Evolutionary conservation across 2,888 invertebrate species (phyloP).

Genomic region (Saturnia japonica): DNA sequence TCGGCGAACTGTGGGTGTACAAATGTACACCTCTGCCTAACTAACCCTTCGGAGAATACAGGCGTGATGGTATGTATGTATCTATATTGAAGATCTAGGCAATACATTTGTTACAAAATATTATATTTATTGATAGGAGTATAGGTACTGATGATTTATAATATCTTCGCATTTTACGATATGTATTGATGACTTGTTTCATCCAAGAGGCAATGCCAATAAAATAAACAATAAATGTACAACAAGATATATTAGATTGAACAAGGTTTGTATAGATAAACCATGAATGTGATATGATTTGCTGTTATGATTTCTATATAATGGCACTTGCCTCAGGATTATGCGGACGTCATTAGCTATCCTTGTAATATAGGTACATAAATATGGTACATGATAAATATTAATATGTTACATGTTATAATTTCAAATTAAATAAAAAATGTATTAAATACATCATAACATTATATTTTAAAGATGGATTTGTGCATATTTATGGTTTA

Average conservation of each 20-base stretch:
- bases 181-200: slow-evolving; percentile 53
- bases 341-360: background rate
- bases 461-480: no score
- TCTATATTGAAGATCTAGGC: background rate
- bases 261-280: slow-evolving; percentile 39
- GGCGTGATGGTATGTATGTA: no score
- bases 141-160: slow-evolving; percentile 48
- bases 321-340: slow-evolving; percentile 36
- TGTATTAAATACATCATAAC: no score
- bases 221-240: slow-evolving; percentile 55
- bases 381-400: background rate
- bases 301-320: slow-evolving; percentile 46
- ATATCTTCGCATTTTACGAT: slow-evolving; percentile 48
- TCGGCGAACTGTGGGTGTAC: no score
- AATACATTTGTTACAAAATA: slow-evolving; percentile 39
- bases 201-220: slow-evolving; percentile 45
- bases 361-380: no score
- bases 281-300: slow-evolving; percentile 40
- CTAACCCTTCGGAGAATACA: no score
- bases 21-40: no score
- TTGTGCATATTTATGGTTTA: no score
- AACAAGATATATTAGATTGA: slow-evolving; percentile 40
- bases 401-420: background rate
- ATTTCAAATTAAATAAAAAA: no score
- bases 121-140: slow-evolving; percentile 39